These are phyloP conservation scores for Xylota segnis DNA, from an alignment of 2,888 invertebrate genomes.

Conservation along the genomic window DNA sequence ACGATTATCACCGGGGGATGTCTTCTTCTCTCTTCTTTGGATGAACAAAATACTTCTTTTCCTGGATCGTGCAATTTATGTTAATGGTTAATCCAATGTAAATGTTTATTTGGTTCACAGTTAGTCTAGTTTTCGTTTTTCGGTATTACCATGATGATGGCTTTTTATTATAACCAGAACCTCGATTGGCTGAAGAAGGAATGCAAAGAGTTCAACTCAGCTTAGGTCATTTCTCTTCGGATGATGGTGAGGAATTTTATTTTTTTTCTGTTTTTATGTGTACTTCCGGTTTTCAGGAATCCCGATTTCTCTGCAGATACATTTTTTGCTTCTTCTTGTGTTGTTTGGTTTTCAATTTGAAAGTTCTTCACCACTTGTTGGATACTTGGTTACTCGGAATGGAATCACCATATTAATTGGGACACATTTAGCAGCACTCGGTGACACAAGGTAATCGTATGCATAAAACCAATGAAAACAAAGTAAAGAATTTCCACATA, in stretches of 20 bases:
- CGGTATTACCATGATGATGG: slow-evolving; percentile 27
- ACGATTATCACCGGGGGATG: slow-evolving; percentile 32
- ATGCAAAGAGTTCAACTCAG: slow-evolving; percentile 23
- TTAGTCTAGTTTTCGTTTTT: slow-evolving; percentile 6
- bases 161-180: slow-evolving; percentile 13
- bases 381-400: slow-evolving; percentile 26
- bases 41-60: slow-evolving; percentile 1
- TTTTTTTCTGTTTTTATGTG: no score
- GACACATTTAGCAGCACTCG: slow-evolving; percentile 68
- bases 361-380: slow-evolving; percentile 53
- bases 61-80: slow-evolving; percentile 40
- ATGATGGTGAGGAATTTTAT: slow-evolving; percentile 26
- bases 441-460: slow-evolving; percentile 20
- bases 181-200: slow-evolving; percentile 3
- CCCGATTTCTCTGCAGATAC: slow-evolving; percentile 53
- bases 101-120: not conserved
- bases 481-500: slow-evolving; percentile 41
- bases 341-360: slow-evolving; percentile 20
- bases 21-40: not conserved
- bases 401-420: slow-evolving; percentile 65
- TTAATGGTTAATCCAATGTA: slow-evolving; percentile 12
- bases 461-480: slow-evolving; percentile 62
- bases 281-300: slow-evolving; percentile 54
- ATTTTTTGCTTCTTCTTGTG: slow-evolving; percentile 8
- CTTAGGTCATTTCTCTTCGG: slow-evolving; percentile 53